phyloP scores from a whole-genome alignment of 2,113 vertebrate species.

The Oryctolagus cuniculus region mOryCun1.1 NC_091441.1:53696001-53696500 shows the following conservation, averaged over 20 bases:
- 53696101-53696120: too few species aligned
- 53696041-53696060: background rate
- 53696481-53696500: background rate
- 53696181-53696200: background rate
- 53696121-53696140: too few species aligned
- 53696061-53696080: too few species aligned
- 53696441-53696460: background rate
- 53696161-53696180: background rate
- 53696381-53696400: background rate
- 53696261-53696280: background rate
- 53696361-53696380: background rate
- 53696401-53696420: background rate
- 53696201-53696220: background rate
- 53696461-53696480: too few species aligned
- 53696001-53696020: too few species aligned
- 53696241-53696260: background rate
- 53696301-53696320: background rate
- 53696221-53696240: background rate
- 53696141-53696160: background rate
- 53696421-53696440: background rate
- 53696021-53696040: too few species aligned
- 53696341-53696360: background rate
- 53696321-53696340: background rate
- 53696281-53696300: background rate
- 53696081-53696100: too few species aligned